These are phyloP conservation scores for Rhabditophanes sp. DNA, from an alignment of 2,888 invertebrate species.

Conservation along the genomic window DNA sequence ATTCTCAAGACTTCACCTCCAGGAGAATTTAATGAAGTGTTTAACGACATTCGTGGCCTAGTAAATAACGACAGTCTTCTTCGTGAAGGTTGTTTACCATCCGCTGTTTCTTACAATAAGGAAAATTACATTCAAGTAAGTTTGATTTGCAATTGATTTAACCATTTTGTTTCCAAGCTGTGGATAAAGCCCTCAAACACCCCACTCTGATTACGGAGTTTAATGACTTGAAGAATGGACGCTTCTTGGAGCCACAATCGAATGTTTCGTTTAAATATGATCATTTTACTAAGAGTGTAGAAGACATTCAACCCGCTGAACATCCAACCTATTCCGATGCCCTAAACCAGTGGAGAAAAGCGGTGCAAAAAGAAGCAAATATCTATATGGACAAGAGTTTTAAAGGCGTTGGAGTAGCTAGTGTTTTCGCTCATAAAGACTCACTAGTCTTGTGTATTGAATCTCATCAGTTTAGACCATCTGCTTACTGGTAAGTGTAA, in stretches of 20 bases:
- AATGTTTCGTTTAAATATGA: conserved; percentile 83
- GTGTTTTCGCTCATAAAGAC: conserved; percentile 51
- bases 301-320: conserved; percentile 59
- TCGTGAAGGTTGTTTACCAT: conserved; percentile 58
- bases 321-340: too few relatives aligned
- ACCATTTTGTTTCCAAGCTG: too few relatives aligned
- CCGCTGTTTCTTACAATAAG: conserved; percentile 95
- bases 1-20: too few relatives aligned
- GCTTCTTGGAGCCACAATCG: conserved; percentile 79
- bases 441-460: conserved; percentile 80
- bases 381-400: conserved; percentile 83
- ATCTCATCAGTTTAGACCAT: conserved; percentile 95
- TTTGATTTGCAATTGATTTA: too few relatives aligned
- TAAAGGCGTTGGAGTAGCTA: conserved; percentile 62
- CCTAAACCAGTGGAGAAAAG: too few relatives aligned
- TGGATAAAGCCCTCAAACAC: too few relatives aligned
- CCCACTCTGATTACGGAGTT: conserved; percentile 88
- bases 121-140: conserved; percentile 95
- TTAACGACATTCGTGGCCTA: conserved; percentile 48
- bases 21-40: conserved; percentile 96
- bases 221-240: conserved; percentile 78
- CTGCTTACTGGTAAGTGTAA: conserved; percentile 55
- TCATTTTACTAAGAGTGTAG: conserved; percentile 86
- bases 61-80: conserved; percentile 84
- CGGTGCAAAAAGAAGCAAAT: conserved; percentile 58